Evolutionary conservation across 1,140 invertebrate genomes (phyloP), one percentile per base, ranked within the genome.

Genomic region (Tetramorium alpestre): DNA sequence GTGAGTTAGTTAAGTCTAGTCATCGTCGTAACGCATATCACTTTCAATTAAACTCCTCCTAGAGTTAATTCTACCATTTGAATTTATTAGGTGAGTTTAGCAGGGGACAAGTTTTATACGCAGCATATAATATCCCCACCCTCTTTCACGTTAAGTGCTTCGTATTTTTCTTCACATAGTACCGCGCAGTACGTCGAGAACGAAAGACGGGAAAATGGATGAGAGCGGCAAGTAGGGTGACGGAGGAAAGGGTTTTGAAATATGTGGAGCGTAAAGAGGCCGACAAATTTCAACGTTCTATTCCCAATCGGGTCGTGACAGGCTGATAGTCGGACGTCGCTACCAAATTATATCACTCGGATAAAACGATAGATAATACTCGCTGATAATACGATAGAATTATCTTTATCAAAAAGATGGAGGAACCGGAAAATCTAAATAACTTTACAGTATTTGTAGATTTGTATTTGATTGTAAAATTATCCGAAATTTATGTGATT

Each of bases 181-280:
- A 72, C 25, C 49, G 49, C 38, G 22, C 28, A 33, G 41, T 22
- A 67, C 25, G 1, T 33, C 18, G 51, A 58, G 13, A 76, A 47
- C 28, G 65, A 90, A 86, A 89, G 73, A 51, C 41, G 60, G 75
- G 80, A 75, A 91, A 89, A 90, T 86, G 80, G 86, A 92, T 92
- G 87, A 91, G 64, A 80, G 33, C 22, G 33, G 64, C 60, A 54
- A 76, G 44, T 33, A 44, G 47, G 78, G 73, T 91, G 89, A 90
- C 72, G 85, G 65, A 41, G 73, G 49, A 69, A 62, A 81, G 81
- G 80, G 49, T 72, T 85, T 91, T 88, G 81, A 85, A 89, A 87
- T 85, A 91, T 91, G 87, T 87, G 75, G 73, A 86, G 78, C 87
- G 90, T 85, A 91, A 91, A 89, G 70, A 69, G 78, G 49, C 89